A percentile compares a stretch with the other conserved stretches of the same genome.
These are phyloP conservation scores for Girardinus metallicus DNA, from an alignment of 2,797 vertebrate genomes.

Conservation along the genomic window DNA sequence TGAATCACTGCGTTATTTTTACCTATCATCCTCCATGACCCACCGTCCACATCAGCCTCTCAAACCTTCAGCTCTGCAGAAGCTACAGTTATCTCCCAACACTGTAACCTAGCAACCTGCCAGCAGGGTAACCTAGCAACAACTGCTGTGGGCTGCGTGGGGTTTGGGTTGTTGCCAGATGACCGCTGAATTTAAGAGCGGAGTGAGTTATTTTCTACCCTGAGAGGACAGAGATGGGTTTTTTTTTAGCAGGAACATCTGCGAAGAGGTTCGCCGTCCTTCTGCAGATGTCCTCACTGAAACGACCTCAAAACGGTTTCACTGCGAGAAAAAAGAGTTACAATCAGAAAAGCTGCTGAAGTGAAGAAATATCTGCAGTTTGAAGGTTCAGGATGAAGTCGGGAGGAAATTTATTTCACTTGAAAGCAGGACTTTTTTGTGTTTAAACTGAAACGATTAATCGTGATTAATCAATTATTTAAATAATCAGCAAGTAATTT, in stretches of 20 bases:
- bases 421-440: neutral
- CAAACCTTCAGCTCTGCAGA: neutral
- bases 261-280: neutral
- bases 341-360: neutral
- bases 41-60: neutral
- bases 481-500: too few relatives aligned
- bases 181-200: constrained; percentile 29
- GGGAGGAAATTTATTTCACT: neutral
- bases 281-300: neutral
- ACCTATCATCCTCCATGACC: neutral
- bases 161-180: constrained; percentile 29
- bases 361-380: neutral
- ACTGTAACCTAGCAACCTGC: constrained; percentile 54
- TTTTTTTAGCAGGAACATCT: neutral
- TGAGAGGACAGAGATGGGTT: constrained; percentile 3
- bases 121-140: constrained; percentile 56
- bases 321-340: neutral
- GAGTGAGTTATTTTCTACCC: constrained; percentile 34
- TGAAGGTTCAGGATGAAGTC: neutral
- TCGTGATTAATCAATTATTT: too few relatives aligned
- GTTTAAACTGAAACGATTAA: neutral
- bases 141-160: constrained; percentile 22
- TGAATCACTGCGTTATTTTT: neutral
- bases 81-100: constrained; percentile 23
- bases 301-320: neutral